Percentiles rank a stretch among this genome's conserved stretches.
phyloP scores from a whole-genome alignment of 2,113 vertebrate species.

The Epinephelus moara region DNA sequence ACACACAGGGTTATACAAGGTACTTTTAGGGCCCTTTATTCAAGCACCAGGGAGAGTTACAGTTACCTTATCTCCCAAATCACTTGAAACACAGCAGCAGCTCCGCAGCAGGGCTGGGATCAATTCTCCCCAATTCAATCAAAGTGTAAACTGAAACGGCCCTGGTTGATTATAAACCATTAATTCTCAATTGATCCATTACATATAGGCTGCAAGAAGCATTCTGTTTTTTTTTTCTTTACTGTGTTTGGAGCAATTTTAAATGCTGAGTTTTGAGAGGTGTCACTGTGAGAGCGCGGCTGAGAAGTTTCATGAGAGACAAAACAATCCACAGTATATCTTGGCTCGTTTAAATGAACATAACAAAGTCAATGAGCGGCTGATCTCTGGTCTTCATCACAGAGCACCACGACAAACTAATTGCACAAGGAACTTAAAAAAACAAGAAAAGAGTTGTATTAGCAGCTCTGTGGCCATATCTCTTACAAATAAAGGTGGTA shows the following conservation, averaged over 20 bases:
- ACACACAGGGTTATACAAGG: conserved; percentile 46
- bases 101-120: not conserved
- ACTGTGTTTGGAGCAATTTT: not conserved
- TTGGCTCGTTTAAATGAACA: not conserved
- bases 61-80: conserved; percentile 52
- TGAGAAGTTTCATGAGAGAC: not conserved
- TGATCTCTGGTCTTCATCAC: not conserved
- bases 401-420: not conserved
- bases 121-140: conserved; percentile 52
- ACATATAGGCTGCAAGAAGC: not conserved
- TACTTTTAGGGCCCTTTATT: conserved; percentile 31
- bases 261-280: not conserved
- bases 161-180: conserved; percentile 26
- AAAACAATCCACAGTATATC: not conserved
- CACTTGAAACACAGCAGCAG: conserved; percentile 41
- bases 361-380: not conserved
- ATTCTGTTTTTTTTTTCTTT: not conserved
- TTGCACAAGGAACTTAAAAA: not conserved
- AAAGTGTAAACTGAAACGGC: conserved; percentile 49
- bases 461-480: not conserved
- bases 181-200: conserved; percentile 5
- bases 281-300: not conserved
- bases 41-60: conserved; percentile 23
- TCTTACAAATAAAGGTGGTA: no score
- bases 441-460: not conserved